These are phyloP conservation scores for Ophion ventricosus DNA, from an alignment of 2,888 invertebrate genomes.

Conservation along the genomic window DNA sequence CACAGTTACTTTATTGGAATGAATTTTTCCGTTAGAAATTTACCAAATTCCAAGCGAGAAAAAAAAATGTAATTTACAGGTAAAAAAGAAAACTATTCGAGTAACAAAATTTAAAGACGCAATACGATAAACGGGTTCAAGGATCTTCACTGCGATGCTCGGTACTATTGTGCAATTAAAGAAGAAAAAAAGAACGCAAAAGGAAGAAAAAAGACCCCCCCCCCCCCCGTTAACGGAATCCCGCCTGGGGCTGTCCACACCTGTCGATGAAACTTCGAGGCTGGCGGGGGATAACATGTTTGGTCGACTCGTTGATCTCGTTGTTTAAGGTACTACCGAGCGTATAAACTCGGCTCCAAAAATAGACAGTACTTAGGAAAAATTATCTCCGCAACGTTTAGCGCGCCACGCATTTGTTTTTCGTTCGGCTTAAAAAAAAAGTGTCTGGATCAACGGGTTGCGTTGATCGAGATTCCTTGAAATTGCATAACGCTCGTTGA, in stretches of 20 bases:
- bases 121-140: slow-evolving; percentile 30
- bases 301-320: slow-evolving; percentile 32
- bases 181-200: background rate
- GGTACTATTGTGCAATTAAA: background rate
- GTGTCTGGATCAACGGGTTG: no score
- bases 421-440: no score
- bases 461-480: no score
- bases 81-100: background rate
- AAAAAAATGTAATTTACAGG: background rate
- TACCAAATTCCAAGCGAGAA: background rate
- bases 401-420: no score
- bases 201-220: slow-evolving; percentile 15
- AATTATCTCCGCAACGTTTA: no score
- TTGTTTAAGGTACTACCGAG: slow-evolving; percentile 7
- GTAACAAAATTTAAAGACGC: slow-evolving; percentile 36
- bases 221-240: slow-evolving; percentile 41
- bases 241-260: slow-evolving; percentile 35
- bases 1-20: no score
- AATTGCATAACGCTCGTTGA: no score
- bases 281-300: slow-evolving; percentile 10
- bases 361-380: slow-evolving; percentile 14
- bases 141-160: slow-evolving; percentile 8
- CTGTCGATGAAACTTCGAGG: slow-evolving; percentile 28
- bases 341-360: slow-evolving; percentile 18
- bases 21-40: no score